Conservation (phyloP, 2,113 vertebrate species). For the Thermophis baileyi region DNA sequence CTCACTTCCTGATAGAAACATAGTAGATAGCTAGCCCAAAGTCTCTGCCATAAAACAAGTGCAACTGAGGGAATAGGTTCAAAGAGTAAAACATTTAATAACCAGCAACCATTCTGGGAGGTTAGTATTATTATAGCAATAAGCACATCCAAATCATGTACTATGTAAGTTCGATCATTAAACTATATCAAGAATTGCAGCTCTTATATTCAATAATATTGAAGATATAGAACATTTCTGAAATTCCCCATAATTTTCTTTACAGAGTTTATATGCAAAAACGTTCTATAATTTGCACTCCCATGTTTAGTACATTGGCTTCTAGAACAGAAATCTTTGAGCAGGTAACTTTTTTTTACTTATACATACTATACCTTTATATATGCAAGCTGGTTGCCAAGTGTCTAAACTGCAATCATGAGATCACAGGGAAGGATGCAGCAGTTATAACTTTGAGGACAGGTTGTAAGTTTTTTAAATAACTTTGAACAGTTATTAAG, state of each 20-base stretch:
- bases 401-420: background rate
- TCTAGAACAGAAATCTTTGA: background rate
- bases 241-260: background rate
- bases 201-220: background rate
- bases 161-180: background rate
- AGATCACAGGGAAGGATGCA: background rate
- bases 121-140: background rate
- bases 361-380: background rate
- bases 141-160: background rate
- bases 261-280: background rate
- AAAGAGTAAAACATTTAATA: slow-evolving; percentile 5
- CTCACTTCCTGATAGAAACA: background rate
- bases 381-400: background rate
- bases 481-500: background rate
- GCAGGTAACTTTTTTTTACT: background rate
- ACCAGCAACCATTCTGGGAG: background rate
- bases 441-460: background rate
- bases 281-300: background rate
- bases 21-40: background rate
- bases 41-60: background rate
- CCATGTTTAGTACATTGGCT: background rate
- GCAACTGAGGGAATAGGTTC: background rate
- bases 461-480: background rate
- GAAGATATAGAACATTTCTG: background rate
- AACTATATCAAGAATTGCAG: background rate